These are phyloP conservation scores for Machimus atricapillus DNA, from an alignment of 2,888 invertebrate genomes.

Conservation along the genomic window DNA sequence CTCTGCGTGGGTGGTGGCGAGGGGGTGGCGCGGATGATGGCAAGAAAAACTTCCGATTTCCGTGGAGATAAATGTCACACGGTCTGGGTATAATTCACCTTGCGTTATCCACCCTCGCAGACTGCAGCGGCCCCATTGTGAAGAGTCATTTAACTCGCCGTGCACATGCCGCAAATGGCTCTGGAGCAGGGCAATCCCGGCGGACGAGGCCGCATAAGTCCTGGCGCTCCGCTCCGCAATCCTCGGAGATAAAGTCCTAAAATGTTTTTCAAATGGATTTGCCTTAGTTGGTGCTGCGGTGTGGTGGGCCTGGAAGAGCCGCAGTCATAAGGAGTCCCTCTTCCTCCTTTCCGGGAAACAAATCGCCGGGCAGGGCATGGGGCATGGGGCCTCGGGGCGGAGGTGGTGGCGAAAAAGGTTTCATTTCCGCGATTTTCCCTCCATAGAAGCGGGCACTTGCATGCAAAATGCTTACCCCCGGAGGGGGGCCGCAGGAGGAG, in stretches of 20 bases:
- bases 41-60: conserved; percentile 37
- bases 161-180: conserved; percentile 19
- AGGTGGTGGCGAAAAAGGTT: neutral
- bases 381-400: neutral
- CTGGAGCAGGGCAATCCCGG: neutral
- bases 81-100: conserved; percentile 33
- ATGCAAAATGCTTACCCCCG: conserved; percentile 7
- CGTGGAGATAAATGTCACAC: conserved; percentile 34
- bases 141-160: conserved; percentile 33
- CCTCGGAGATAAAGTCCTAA: conserved; percentile 29
- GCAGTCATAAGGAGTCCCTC: conserved; percentile 7
- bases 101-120: conserved; percentile 36
- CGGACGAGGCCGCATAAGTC: conserved; percentile 2
- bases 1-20: neutral
- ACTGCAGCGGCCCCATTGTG: conserved; percentile 33
- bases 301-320: neutral
- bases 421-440: conserved; percentile 22
- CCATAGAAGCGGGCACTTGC: neutral
- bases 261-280: conserved; percentile 35
- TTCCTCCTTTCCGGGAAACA: neutral
- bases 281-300: neutral
- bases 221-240: conserved; percentile 4
- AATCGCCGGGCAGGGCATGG: neutral
- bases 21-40: neutral
- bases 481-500: neutral